Percentiles rank a stretch among this genome's conserved stretches.
phyloP scores from a whole-genome alignment of 92 coral and sea anemone species.

The Virgularia gustaviana region DNA sequence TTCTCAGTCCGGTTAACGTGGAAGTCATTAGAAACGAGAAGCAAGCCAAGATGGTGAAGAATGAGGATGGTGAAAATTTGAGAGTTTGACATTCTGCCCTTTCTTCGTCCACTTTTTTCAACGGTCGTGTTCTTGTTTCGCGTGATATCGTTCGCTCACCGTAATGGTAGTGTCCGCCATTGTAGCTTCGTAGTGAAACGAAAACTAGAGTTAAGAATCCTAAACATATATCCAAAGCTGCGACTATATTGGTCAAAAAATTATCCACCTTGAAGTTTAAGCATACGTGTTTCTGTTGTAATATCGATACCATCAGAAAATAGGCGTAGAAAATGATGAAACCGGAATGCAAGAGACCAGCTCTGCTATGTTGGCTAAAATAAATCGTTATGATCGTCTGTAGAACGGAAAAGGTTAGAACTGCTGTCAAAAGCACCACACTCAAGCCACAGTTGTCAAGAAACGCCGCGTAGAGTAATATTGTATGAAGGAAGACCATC shows the following conservation, averaged over 20 bases:
- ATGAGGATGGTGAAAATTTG: background rate
- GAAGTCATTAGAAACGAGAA: constrained; percentile 4
- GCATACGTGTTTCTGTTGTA: constrained; percentile 51
- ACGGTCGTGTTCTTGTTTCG: background rate
- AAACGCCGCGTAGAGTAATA: constrained; percentile 50
- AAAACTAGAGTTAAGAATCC: constrained; percentile 56
- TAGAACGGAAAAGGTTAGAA: constrained; percentile 46
- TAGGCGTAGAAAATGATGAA: constrained; percentile 54
- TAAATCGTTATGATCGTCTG: constrained; percentile 47
- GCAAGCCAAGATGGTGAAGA: background rate
- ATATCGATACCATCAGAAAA: constrained; percentile 57
- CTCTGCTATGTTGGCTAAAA: constrained; percentile 7
- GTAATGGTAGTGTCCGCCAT: constrained; percentile 41
- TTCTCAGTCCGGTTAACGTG: background rate
- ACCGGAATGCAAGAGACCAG: constrained; percentile 62
- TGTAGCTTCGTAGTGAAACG: constrained; percentile 56
- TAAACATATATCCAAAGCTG: constrained; percentile 27
- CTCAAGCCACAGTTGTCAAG: constrained; percentile 62
- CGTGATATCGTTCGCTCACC: background rate
- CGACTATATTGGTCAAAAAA: background rate
- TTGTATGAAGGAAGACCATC: constrained; percentile 33
- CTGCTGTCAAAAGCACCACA: constrained; percentile 53
- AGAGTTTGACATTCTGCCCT: background rate
- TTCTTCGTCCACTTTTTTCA: background rate
- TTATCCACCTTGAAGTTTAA: background rate